Evolutionary conservation across 2,888 invertebrate genomes (phyloP).

Genomic region (Catocala nupta): DNA sequence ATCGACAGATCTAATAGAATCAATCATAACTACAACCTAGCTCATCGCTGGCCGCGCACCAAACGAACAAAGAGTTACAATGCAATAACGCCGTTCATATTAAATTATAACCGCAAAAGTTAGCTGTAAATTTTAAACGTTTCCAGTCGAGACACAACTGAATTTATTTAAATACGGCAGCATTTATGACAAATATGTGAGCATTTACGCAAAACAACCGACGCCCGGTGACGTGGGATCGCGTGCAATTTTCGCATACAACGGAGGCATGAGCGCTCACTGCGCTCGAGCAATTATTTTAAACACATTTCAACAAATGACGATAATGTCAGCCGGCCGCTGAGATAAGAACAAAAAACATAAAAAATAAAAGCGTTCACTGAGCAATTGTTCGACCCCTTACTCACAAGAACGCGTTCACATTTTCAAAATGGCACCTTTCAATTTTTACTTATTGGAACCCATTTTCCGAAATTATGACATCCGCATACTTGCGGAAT

Average conservation of each 20-base stretch:
- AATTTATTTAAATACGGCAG: conserved; percentile 69
- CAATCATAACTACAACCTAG: conserved; percentile 80
- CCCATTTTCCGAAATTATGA: conserved; percentile 16
- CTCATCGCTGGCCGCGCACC: conserved; percentile 16
- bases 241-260: conserved; percentile 84
- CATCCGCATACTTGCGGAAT: conserved; percentile 9
- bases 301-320: conserved; percentile 87
- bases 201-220: conserved; percentile 81
- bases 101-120: conserved; percentile 55
- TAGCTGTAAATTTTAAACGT: conserved; percentile 64
- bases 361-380: conserved; percentile 66
- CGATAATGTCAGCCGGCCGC: conserved; percentile 80
- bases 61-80: conserved; percentile 37
- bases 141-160: conserved; percentile 53
- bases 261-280: conserved; percentile 78
- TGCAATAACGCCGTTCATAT: conserved; percentile 39
- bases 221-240: conserved; percentile 64
- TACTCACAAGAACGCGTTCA: conserved; percentile 59
- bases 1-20: conserved; percentile 80
- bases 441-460: conserved; percentile 25
- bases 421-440: conserved; percentile 38
- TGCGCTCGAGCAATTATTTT: conserved; percentile 84
- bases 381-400: conserved; percentile 70
- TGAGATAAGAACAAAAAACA: conserved; percentile 76
- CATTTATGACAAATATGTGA: conserved; percentile 84